Evolutionary conservation across 2,113 vertebrate genomes (phyloP).

Genomic region (Rhinoderma darwinii): DNA sequence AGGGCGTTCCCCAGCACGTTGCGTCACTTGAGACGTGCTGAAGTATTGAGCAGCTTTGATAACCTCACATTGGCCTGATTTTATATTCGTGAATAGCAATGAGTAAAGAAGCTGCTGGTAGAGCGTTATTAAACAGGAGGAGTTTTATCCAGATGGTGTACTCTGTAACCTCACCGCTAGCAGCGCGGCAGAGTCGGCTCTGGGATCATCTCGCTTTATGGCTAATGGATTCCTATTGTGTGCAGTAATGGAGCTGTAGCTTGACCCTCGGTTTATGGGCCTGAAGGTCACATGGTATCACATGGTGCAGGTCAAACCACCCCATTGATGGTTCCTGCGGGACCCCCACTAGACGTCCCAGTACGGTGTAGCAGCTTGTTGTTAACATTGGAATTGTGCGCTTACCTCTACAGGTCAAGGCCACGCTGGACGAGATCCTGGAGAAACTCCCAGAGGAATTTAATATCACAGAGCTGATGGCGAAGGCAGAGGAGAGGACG

Average conservation of each 20-base stretch:
- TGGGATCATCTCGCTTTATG: background rate
- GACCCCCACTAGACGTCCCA: background rate
- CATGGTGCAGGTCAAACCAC: background rate
- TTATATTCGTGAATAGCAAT: slow-evolving; percentile 9
- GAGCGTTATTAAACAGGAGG: background rate
- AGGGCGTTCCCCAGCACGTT: background rate
- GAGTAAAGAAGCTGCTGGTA: background rate
- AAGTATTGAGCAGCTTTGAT: slow-evolving; percentile 5
- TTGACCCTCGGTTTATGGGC: background rate
- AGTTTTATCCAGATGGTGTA: background rate
- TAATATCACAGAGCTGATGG: slow-evolving; percentile 84
- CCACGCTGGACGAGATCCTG: slow-evolving; percentile 84
- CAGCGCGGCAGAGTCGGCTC: background rate
- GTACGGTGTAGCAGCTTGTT: background rate
- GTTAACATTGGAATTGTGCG: background rate
- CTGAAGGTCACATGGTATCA: background rate
- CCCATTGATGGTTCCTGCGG: background rate
- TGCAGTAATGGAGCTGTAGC: slow-evolving; percentile 4
- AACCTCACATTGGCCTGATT: background rate
- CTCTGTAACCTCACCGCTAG: background rate
- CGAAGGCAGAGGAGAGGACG: slow-evolving; percentile 83
- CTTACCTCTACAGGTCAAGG: slow-evolving; percentile 78
- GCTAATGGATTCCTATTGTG: slow-evolving; percentile 1
- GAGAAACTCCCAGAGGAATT: slow-evolving; percentile 90
- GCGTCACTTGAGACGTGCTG: slow-evolving; percentile 1